These are phyloP conservation scores for Lycocerus yunnanus DNA, from an alignment of 2,888 invertebrate genomes.

Conservation along the genomic window DNA sequence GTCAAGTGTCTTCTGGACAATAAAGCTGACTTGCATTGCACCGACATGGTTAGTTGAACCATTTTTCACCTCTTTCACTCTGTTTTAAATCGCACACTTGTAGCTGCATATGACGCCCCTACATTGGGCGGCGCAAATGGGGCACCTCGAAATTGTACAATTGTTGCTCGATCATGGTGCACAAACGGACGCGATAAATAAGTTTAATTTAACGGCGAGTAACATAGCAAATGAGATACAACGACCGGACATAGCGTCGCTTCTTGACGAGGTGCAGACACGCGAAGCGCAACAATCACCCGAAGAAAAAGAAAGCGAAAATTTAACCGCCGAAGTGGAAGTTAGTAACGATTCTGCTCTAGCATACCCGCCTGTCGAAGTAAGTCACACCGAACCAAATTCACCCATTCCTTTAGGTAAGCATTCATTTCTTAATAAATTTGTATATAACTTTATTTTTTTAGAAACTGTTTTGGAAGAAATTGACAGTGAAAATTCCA, in stretches of 20 bases:
- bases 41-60: conserved; percentile 69
- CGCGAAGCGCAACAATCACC: conserved; percentile 29
- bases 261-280: conserved; percentile 58
- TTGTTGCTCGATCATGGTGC: conserved; percentile 76
- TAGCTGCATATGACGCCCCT: conserved; percentile 88
- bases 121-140: conserved; percentile 91
- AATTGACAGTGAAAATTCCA: conserved; percentile 33
- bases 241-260: conserved; percentile 62
- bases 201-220: conserved; percentile 73
- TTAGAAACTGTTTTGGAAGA: conserved; percentile 34
- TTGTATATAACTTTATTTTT: neutral
- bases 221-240: conserved; percentile 71
- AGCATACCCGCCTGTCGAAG: neutral
- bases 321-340: neutral
- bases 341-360: neutral
- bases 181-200: conserved; percentile 68
- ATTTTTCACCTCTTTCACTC: neutral
- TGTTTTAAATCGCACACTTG: neutral
- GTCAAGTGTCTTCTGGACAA: conserved; percentile 70
- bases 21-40: conserved; percentile 74
- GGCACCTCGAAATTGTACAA: conserved; percentile 71
- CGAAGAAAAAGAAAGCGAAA: neutral
- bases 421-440: neutral
- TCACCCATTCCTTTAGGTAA: neutral
- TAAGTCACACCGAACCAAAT: neutral